These are phyloP conservation scores for Poecilia velifera DNA, from an alignment of 2,797 vertebrate genomes.

Conservation along the genomic window DNA sequence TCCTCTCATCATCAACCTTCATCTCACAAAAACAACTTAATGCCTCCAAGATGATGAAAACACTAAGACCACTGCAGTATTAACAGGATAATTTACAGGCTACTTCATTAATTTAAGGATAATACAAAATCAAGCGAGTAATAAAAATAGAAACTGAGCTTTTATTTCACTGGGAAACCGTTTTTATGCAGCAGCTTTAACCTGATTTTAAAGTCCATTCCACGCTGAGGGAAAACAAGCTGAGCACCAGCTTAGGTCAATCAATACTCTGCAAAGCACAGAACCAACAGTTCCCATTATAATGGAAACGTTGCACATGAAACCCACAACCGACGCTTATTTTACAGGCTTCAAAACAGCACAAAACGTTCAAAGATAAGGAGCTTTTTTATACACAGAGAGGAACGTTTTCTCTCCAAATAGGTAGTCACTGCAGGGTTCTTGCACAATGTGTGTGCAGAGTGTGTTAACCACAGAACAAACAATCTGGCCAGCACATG, in stretches of 20 bases:
- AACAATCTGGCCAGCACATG: constrained; percentile 60
- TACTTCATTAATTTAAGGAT: constrained; percentile 18
- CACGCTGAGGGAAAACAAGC: constrained; percentile 27
- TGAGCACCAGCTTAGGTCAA: constrained; percentile 39
- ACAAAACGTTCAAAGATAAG: constrained; percentile 6
- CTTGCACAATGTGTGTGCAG: constrained; percentile 49
- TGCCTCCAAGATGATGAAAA: constrained; percentile 12
- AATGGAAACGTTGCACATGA: constrained; percentile 7
- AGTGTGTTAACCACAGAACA: constrained; percentile 45
- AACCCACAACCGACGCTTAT: neutral
- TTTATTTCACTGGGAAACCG: neutral
- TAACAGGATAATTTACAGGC: neutral
- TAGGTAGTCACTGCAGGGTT: constrained; percentile 43
- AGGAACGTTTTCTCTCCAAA: constrained; percentile 25
- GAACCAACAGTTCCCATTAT: neutral
- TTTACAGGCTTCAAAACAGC: neutral
- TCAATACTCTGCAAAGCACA: constrained; percentile 42
- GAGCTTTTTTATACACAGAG: neutral
- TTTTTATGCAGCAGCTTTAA: constrained; percentile 53
- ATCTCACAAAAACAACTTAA: constrained; percentile 22
- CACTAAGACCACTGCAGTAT: neutral
- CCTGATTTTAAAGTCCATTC: constrained; percentile 48
- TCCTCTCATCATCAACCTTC: constrained; percentile 35
- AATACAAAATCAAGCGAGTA: neutral
- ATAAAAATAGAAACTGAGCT: neutral